These are phyloP conservation scores for Andrena cerasifolii DNA, from an alignment of 1,140 invertebrate genomes.

Conservation along the genomic window DNA sequence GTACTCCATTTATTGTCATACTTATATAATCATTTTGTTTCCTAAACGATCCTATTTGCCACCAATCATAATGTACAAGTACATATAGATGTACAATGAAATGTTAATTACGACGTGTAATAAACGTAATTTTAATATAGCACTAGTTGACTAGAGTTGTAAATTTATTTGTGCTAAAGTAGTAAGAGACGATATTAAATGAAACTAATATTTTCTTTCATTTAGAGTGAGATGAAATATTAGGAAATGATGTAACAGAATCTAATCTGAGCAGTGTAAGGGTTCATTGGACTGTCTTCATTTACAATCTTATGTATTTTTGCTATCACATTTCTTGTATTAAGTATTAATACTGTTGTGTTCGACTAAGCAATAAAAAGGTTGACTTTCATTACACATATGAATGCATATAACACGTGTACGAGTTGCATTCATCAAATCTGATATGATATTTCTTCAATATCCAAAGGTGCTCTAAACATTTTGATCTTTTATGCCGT, in stretches of 20 bases:
- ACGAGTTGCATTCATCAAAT: not conserved
- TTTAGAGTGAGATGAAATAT: slow-evolving; percentile 1
- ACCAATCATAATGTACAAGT: slow-evolving; percentile 16
- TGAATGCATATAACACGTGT: not conserved
- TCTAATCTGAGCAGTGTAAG: slow-evolving; percentile 8
- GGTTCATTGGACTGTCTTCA: not conserved
- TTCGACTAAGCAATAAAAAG: slow-evolving; percentile 7
- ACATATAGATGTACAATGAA: slow-evolving; percentile 22
- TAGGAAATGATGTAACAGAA: slow-evolving; percentile 1
- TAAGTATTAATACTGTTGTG: slow-evolving; percentile 34
- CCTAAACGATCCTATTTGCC: slow-evolving; percentile 5
- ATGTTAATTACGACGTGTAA: slow-evolving; percentile 7
- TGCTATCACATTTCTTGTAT: slow-evolving; percentile 23
- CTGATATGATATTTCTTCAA: slow-evolving; percentile 10
- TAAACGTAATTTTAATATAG: slow-evolving; percentile 25
- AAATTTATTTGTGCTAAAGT: not conserved
- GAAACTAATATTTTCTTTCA: not conserved
- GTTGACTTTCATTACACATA: not conserved
- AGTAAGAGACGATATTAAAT: not conserved
- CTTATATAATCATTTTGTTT: slow-evolving; percentile 3
- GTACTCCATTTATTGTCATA: slow-evolving; percentile 41
- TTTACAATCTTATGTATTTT: not conserved
- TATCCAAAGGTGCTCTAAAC: not conserved
- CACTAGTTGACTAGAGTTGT: slow-evolving; percentile 42
- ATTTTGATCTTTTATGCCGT: not conserved